phyloP scores from a whole-genome alignment of 2,888 invertebrate species.

The Agriopis leucophaearia region DNA sequence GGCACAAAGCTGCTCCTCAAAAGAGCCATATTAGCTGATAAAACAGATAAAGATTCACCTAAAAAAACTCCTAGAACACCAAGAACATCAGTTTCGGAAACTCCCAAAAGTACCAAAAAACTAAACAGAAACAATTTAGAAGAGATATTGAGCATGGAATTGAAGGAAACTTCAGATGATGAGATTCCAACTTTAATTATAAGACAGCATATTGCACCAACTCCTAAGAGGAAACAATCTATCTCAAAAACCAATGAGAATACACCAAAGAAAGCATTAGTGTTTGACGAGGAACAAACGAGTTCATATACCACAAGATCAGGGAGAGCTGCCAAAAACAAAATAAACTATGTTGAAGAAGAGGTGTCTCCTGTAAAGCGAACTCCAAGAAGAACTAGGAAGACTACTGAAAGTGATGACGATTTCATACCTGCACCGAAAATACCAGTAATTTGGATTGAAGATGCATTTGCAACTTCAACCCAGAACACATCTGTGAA shows the following conservation, averaged over 20 bases:
- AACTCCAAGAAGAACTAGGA: conserved; percentile 60
- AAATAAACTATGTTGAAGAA: conserved; percentile 65
- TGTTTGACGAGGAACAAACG: conserved; percentile 69
- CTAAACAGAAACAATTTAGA: conserved; percentile 63
- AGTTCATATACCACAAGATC: conserved; percentile 62
- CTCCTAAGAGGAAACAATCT: conserved; percentile 73
- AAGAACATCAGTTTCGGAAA: conserved; percentile 54
- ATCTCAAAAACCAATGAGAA: conserved; percentile 60
- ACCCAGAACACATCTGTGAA: conserved; percentile 48
- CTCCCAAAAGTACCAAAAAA: conserved; percentile 65
- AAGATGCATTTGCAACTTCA: conserved; percentile 14
- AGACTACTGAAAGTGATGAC: conserved; percentile 41
- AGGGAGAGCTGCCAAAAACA: conserved; percentile 60
- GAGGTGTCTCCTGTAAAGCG: conserved; percentile 64
- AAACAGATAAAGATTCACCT: conserved; percentile 72
- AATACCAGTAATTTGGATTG: conserved; percentile 16
- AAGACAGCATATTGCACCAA: conserved; percentile 64
- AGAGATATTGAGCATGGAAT: conserved; percentile 72
- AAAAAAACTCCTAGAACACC: conserved; percentile 63
- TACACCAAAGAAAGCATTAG: conserved; percentile 72
- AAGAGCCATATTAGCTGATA: conserved; percentile 79
- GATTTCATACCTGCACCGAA: conserved; percentile 50
- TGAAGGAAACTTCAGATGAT: conserved; percentile 77
- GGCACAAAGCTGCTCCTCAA: conserved; percentile 79
- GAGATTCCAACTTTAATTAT: conserved; percentile 79